These are phyloP conservation scores for Trogon surrucura DNA, from an alignment of 2,113 vertebrate species.

Conservation along the genomic window DNA sequence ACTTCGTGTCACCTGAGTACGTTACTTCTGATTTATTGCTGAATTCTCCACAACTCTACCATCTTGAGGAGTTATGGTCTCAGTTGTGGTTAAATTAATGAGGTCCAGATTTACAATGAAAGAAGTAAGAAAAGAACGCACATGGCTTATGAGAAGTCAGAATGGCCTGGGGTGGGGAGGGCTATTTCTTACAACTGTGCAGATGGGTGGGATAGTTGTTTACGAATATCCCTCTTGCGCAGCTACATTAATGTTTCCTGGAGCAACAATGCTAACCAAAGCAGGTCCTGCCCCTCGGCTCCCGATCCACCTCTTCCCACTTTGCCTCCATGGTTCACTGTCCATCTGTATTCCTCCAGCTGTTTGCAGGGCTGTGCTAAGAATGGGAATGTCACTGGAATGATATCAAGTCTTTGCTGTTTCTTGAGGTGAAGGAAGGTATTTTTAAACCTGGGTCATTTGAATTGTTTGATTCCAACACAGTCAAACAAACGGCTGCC, in stretches of 20 bases:
- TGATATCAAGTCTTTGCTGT: background rate
- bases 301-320: background rate
- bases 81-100: background rate
- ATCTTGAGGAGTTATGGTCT: background rate
- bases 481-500: background rate
- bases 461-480: background rate
- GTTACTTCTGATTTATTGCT: background rate
- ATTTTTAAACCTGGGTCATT: slow-evolving; percentile 29
- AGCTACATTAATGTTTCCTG: background rate
- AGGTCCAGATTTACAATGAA: background rate
- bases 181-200: background rate
- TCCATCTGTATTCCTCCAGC: background rate
- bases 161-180: too few relatives aligned
- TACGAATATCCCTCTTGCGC: background rate
- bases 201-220: background rate
- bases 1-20: background rate
- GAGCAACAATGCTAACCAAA: background rate
- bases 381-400: slow-evolving; percentile 8
- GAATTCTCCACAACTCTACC: background rate
- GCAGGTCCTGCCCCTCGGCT: background rate
- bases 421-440: slow-evolving; percentile 21
- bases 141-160: background rate
- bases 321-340: background rate
- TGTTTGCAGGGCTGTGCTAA: background rate
- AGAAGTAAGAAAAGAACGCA: background rate